Percentiles rank a stretch among this genome's conserved stretches.
These are phyloP conservation scores for Hermodice carunculata DNA, from an alignment of 2,888 invertebrate genomes.

Conservation along the genomic window DNA sequence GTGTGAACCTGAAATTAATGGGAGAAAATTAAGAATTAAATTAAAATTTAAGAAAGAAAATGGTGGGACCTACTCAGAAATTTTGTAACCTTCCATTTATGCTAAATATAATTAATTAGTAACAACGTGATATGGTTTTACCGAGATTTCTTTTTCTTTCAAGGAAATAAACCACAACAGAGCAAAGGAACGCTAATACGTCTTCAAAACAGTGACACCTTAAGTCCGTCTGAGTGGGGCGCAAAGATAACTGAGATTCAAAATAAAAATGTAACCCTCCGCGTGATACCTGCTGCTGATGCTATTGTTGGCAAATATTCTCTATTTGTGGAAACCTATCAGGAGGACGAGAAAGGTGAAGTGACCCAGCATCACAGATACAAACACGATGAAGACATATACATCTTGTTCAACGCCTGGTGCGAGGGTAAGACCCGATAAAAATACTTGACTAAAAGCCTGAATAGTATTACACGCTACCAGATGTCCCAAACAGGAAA, in stretches of 20 bases:
- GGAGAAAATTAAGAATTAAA: no score
- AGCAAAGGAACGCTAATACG: conserved; percentile 61
- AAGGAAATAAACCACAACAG: conserved; percentile 59
- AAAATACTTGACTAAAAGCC: no score
- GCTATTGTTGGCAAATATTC: conserved; percentile 60
- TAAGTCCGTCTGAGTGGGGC: conserved; percentile 13
- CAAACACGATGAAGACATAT: conserved; percentile 79
- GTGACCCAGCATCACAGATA: no score
- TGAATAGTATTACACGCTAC: no score
- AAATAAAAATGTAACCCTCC: background rate
- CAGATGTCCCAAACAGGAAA: no score
- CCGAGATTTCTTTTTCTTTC: conserved; percentile 2
- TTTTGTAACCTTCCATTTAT: no score
- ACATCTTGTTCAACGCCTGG: conserved; percentile 93
- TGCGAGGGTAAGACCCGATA: conserved; percentile 83
- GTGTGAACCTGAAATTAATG: no score
- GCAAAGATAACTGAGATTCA: conserved; percentile 1
- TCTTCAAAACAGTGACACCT: background rate
- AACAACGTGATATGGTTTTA: no score
- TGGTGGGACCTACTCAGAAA: no score
- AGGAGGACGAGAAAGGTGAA: no score
- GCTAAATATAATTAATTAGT: no score
- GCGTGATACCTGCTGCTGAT: conserved; percentile 41
- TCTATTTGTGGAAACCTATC: conserved; percentile 59
- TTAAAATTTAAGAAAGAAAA: no score